phyloP scores from a whole-genome alignment of 2,888 invertebrate genomes.

The Chaetoderma sp. region DNA sequence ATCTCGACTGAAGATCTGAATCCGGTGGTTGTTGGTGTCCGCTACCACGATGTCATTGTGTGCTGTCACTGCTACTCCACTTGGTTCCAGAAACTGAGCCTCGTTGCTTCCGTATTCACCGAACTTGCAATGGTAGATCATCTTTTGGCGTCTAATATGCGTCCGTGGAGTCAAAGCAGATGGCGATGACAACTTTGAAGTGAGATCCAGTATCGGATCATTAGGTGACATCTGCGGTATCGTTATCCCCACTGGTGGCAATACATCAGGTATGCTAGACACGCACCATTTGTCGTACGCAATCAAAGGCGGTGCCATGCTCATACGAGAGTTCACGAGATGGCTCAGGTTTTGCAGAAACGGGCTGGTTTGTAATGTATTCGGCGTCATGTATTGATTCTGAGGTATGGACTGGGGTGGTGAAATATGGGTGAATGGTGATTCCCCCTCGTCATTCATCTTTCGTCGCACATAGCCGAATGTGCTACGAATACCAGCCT shows the following conservation, averaged over 20 bases:
- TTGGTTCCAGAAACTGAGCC: slow-evolving; percentile 96
- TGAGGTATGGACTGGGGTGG: slow-evolving; percentile 52
- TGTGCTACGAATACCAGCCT: slow-evolving; percentile 79
- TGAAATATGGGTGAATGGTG: slow-evolving; percentile 33
- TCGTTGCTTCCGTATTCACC: slow-evolving; percentile 93
- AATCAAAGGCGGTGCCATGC: too few species aligned
- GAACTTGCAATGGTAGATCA: slow-evolving; percentile 99
- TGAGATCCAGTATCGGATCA: slow-evolving; percentile 89
- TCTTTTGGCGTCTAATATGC: slow-evolving; percentile 98
- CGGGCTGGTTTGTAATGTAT: slow-evolving; percentile 34
- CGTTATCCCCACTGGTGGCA: slow-evolving; percentile 15
- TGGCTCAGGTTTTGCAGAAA: slow-evolving; percentile 47
- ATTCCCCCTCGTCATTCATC: slow-evolving; percentile 71
- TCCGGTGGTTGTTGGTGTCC: slow-evolving; percentile 99
- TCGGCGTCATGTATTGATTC: slow-evolving; percentile 33
- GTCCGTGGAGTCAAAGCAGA: slow-evolving; percentile 73
- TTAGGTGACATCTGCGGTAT: slow-evolving; percentile 75
- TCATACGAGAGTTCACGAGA: too few species aligned
- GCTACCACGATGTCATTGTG: slow-evolving; percentile 97
- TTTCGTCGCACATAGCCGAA: slow-evolving; percentile 94
- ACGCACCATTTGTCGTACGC: slow-evolving; percentile 19
- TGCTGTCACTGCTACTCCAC: slow-evolving; percentile 99
- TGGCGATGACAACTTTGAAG: slow-evolving; percentile 82
- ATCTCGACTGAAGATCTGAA: slow-evolving; percentile 99
- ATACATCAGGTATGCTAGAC: not conserved